Evolutionary conservation across 2,888 invertebrate genomes (phyloP).

Genomic region (Plutella xylostella): DNA sequence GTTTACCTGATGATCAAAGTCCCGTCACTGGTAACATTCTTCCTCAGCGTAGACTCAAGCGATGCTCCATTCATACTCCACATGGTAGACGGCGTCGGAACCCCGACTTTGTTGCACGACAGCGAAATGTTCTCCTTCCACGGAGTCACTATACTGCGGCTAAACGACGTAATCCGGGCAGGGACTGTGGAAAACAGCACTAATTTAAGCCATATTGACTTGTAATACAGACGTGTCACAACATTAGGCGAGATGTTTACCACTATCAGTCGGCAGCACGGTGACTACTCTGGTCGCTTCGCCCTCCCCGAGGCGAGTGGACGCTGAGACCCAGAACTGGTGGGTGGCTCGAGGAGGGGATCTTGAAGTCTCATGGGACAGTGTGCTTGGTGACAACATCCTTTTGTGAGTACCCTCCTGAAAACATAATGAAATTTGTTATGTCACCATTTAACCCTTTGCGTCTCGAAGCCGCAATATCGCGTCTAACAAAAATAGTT

Average conservation of each 20-base stretch:
- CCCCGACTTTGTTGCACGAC: constrained; percentile 87
- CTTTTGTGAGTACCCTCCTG: constrained; percentile 82
- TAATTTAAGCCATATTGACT: too few species aligned
- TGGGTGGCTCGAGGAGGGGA: constrained; percentile 79
- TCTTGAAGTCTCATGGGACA: constrained; percentile 78
- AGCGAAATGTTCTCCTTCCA: constrained; percentile 90
- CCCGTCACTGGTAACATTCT: constrained; percentile 76
- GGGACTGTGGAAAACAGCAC: constrained; percentile 72
- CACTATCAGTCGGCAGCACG: constrained; percentile 79
- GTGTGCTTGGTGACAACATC: constrained; percentile 75
- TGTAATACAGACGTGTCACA: not conserved
- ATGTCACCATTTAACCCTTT: too few species aligned
- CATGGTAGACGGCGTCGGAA: constrained; percentile 79
- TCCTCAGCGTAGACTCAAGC: constrained; percentile 76
- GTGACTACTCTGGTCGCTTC: constrained; percentile 82
- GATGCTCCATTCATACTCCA: constrained; percentile 85
- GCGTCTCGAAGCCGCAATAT: too few species aligned
- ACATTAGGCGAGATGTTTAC: constrained; percentile 26
- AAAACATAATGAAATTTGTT: too few species aligned
- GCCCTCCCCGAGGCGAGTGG: constrained; percentile 87
- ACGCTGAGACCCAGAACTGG: constrained; percentile 79
- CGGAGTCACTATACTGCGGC: constrained; percentile 80
- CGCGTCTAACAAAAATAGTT: too few species aligned
- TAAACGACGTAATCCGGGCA: constrained; percentile 90
- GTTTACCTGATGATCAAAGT: constrained; percentile 79